Percentiles rank a stretch among this genome's conserved stretches.
Conservation (phyloP, 2,888 invertebrate species). For the Rhagium mordax region DNA sequence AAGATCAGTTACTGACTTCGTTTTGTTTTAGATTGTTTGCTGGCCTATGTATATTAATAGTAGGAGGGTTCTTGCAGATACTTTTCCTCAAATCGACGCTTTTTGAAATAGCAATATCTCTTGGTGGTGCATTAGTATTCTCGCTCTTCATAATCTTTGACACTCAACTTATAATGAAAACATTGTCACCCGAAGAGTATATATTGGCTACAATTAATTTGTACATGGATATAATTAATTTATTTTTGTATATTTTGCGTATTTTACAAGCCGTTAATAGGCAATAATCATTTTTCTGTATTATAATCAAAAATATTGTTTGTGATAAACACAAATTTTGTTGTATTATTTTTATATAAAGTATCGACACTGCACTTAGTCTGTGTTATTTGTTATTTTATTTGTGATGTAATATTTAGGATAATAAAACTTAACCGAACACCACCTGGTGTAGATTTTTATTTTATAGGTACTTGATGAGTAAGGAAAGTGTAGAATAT, state of each 20-base stretch:
- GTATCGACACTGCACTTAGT: constrained; percentile 11
- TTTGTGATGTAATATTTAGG: constrained; percentile 17
- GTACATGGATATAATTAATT: constrained; percentile 90
- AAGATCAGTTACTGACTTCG: too few species aligned
- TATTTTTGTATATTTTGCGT: constrained; percentile 86
- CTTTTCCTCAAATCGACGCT: constrained; percentile 80
- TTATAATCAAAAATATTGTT: neutral
- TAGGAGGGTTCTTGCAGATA: constrained; percentile 83
- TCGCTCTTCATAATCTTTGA: constrained; percentile 88
- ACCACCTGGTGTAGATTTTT: too few species aligned
- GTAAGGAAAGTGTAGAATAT: too few species aligned
- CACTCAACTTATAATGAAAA: constrained; percentile 87
- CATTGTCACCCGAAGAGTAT: constrained; percentile 78
- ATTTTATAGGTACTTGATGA: too few species aligned
- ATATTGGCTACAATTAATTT: constrained; percentile 76
- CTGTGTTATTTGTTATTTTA: constrained; percentile 30
- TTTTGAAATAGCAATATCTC: constrained; percentile 79
- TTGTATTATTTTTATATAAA: constrained; percentile 25
- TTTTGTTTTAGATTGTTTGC: constrained; percentile 75
- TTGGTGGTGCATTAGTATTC: constrained; percentile 84
- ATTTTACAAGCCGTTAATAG: constrained; percentile 78
- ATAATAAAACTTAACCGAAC: constrained; percentile 1
- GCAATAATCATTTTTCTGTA: constrained; percentile 64
- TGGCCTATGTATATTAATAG: constrained; percentile 78
- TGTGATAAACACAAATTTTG: constrained; percentile 13